Conservation (phyloP, 2,113 vertebrate species). For the Melanocharis versteri region DNA sequence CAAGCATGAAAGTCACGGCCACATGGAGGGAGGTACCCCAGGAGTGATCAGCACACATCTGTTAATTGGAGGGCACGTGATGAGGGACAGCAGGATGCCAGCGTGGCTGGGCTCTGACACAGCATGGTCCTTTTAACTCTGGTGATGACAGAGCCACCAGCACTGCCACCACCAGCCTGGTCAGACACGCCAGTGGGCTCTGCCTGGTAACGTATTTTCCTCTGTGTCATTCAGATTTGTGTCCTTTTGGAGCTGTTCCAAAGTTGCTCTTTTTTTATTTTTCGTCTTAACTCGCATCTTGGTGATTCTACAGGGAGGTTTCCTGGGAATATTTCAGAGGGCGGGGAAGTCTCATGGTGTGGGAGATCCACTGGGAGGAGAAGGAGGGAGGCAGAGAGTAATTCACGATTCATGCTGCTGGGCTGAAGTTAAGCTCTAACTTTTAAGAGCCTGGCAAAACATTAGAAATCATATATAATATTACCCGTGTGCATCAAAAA, state of each 20-base stretch:
- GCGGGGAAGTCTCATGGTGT: neutral
- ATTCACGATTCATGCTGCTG: neutral
- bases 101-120: neutral
- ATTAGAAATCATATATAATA: neutral
- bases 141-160: neutral
- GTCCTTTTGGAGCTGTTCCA: neutral
- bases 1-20: neutral
- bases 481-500: neutral
- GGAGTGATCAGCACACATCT: neutral
- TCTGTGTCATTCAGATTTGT: accelerated
- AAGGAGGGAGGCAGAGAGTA: neutral
- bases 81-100: neutral
- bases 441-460: neutral
- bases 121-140: neutral
- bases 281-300: neutral
- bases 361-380: neutral
- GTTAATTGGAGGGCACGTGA: neutral
- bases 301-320: neutral
- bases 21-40: neutral
- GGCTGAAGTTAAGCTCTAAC: neutral
- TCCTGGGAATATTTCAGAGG: neutral
- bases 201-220: neutral
- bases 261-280: neutral
- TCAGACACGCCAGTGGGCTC: neutral
- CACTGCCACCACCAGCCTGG: neutral